Percentiles rank a stretch among this genome's conserved stretches.
Evolutionary conservation across 2,113 vertebrate species (phyloP).

Genomic region (Ailuropoda melanoleuca): DNA sequence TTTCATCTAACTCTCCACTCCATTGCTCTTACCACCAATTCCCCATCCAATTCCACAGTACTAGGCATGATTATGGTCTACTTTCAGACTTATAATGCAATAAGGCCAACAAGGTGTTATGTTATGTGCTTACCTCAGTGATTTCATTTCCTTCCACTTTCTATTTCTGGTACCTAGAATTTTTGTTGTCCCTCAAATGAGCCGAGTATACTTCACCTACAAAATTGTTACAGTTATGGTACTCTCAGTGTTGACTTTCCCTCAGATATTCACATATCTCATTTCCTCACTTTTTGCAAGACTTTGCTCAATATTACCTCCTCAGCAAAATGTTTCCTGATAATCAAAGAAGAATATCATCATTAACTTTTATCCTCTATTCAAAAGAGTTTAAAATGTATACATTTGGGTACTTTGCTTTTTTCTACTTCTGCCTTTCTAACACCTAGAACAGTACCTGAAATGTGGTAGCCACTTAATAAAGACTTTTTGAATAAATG

Average conservation of each 20-base stretch:
- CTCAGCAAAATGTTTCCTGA: not conserved
- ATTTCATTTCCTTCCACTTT: not conserved
- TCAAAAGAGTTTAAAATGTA: not conserved
- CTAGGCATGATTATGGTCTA: not conserved
- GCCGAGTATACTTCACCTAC: too few species aligned
- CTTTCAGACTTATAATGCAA: not conserved
- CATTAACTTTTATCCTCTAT: not conserved
- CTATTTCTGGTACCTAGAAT: not conserved
- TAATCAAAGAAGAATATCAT: not conserved
- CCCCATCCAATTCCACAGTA: not conserved
- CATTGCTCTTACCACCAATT: not conserved
- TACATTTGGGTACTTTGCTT: not conserved
- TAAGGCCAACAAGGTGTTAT: rapidly evolving
- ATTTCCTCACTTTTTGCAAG: not conserved
- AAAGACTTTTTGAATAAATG: not conserved
- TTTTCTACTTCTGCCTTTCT: not conserved
- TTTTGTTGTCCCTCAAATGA: not conserved
- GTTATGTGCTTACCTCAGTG: too few species aligned
- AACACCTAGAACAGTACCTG: not conserved
- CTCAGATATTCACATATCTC: not conserved
- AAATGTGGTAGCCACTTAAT: too few species aligned
- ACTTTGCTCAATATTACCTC: not conserved
- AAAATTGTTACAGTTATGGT: not conserved
- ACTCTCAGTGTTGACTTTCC: not conserved
- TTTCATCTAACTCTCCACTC: too few species aligned